Evolutionary conservation across 1,140 invertebrate genomes (phyloP).

Genomic region (Drosophila lini): DNA sequence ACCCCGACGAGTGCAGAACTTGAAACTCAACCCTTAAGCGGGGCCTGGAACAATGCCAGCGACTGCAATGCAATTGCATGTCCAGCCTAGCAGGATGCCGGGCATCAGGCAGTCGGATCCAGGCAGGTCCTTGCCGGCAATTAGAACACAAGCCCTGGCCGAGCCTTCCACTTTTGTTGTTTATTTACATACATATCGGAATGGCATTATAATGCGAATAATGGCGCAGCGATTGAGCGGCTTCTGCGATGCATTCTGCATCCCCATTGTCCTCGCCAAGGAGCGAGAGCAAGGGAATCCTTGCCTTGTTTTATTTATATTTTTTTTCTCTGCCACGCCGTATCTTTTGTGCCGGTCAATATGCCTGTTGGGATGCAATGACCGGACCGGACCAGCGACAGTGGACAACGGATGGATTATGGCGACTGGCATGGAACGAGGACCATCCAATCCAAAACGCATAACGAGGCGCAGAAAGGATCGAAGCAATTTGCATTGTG

Average conservation of each 20-base stretch:
- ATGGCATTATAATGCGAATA: slow-evolving; percentile 71
- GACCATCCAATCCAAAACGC: slow-evolving; percentile 30
- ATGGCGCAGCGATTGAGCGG: slow-evolving; percentile 48
- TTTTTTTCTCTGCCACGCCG: slow-evolving; percentile 30
- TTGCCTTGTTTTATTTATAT: slow-evolving; percentile 12
- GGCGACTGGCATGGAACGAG: slow-evolving; percentile 33
- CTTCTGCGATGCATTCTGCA: slow-evolving; percentile 65
- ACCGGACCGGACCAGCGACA: slow-evolving; percentile 9
- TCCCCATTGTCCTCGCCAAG: slow-evolving; percentile 51
- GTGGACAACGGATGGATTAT: slow-evolving; percentile 15
- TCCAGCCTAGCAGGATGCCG: slow-evolving; percentile 78
- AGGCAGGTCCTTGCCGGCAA: slow-evolving; percentile 77
- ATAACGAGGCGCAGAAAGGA: slow-evolving; percentile 48
- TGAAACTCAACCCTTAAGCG: slow-evolving; percentile 76
- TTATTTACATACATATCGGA: slow-evolving; percentile 75
- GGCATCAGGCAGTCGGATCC: slow-evolving; percentile 49
- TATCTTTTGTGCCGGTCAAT: slow-evolving; percentile 68
- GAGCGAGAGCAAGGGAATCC: slow-evolving; percentile 26
- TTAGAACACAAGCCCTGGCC: slow-evolving; percentile 59
- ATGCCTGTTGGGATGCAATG: slow-evolving; percentile 57
- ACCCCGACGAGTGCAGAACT: slow-evolving; percentile 71
- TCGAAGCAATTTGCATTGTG: slow-evolving; percentile 57
- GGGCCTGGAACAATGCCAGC: slow-evolving; percentile 64
- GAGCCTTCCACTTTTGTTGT: slow-evolving; percentile 40
- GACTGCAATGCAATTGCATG: slow-evolving; percentile 78